Conservation (phyloP, 2,113 vertebrate species). For the Mustelus asterias region DNA sequence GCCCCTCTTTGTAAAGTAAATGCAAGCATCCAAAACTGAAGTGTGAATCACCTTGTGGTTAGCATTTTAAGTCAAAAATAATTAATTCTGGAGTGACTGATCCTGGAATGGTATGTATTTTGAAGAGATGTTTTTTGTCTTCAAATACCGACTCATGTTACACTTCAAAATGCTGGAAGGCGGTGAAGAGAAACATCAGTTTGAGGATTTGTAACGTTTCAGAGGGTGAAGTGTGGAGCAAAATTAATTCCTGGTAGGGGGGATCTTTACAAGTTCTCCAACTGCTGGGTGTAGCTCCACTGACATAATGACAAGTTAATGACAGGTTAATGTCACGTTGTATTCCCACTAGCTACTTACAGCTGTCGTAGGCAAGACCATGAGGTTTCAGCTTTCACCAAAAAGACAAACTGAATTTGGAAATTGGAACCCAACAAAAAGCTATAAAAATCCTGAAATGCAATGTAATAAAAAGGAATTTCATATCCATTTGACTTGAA, state of each 20-base stretch:
- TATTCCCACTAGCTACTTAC: not conserved
- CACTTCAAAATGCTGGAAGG: not conserved
- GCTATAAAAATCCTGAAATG: not conserved
- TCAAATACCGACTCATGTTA: not conserved
- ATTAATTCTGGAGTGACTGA: not conserved
- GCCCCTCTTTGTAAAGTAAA: not conserved
- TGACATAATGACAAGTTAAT: not conserved
- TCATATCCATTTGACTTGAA: not conserved
- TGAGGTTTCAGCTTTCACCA: not conserved
- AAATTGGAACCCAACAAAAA: not conserved
- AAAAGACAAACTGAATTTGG: not conserved
- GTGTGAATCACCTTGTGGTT: not conserved
- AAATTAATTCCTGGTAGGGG: no score
- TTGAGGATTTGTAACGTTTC: no score
- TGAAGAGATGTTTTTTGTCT: not conserved
- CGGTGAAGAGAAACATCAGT: not conserved
- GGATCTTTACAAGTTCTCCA: not conserved
- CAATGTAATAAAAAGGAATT: not conserved
- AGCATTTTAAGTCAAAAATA: not conserved
- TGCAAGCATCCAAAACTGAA: not conserved
- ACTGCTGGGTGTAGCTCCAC: not conserved
- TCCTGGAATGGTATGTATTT: not conserved
- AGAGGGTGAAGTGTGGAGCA: no score
- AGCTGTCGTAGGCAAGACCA: not conserved
- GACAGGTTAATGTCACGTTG: not conserved